Base-by-base conservation (phyloP, 2,888 invertebrate genomes). In the Epirrhoe tristata region DNA sequence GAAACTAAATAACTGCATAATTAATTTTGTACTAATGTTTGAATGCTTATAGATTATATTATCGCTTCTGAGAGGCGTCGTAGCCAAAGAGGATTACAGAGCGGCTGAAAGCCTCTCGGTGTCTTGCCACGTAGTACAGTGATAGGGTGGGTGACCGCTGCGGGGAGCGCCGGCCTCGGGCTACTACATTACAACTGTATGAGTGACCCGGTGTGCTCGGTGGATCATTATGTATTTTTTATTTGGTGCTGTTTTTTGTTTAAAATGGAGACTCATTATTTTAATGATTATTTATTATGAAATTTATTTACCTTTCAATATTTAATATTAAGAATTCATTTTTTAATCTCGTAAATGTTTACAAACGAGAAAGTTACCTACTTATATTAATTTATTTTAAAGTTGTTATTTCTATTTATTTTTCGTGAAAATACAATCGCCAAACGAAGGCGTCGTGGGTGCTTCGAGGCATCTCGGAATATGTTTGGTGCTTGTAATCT, bases 1-100 rank as follows among this genome's bases (percentile, higher is more conserved):
- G 67, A 64, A 60, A 66, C 39, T 73, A 76, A 5, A 16, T 14
- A 46, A 46, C 69, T 74, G 73, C 72, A 72, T 74, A 61, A 77
- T 76, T 69, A 67, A 72, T 74, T 74, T 79, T 76, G 70, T 72
- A 70, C 63, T 63, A 73, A 81, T 82, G 83, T 84, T 81, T 76
- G 74, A 81, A 83, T 77, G 84, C 85, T 86, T 70, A 67, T 65
- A 64, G 58, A 52, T 46, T 61, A 52, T 84, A n/a, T n/a, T n/a
- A 78, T 73, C 88, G 91, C 91, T 91, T 90, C 86, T 76, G 82
- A 88, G 87, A 88, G 86, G 88, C 84, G 87, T 86, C 77, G 77
- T 80, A 86, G 87, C 91, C 91, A 91, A 91, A 91, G 91, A 89
- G 81, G 82, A 81, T 79, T 80, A 79, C 84, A 85, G 58, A 86